Conservation (phyloP, 2,797 vertebrate species). For the Decapterus maruadsi region DNA sequence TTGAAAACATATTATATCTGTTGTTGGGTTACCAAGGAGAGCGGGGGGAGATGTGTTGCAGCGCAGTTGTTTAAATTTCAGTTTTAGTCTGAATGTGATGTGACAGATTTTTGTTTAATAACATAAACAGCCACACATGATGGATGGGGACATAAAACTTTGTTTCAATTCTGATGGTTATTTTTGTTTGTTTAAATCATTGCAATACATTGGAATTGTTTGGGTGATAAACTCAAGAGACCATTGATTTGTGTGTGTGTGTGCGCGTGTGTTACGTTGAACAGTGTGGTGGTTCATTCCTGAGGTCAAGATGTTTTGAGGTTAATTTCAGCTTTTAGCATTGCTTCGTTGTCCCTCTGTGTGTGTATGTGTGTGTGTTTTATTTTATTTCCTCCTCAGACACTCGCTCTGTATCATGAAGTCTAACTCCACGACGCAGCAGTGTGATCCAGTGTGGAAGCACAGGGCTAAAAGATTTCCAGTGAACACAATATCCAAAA, state of each 20-base stretch:
- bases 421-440: neutral
- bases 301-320: neutral
- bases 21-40: neutral
- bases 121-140: too few species aligned
- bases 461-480: conserved; percentile 53
- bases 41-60: neutral
- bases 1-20: neutral
- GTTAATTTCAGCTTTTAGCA: neutral
- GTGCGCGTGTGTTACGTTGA: neutral
- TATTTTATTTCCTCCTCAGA: neutral
- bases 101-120: too few species aligned
- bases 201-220: neutral
- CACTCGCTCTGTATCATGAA: neutral
- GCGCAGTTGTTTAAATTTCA: neutral
- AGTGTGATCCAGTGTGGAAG: conserved; percentile 6
- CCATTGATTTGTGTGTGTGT: neutral
- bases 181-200: neutral
- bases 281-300: neutral
- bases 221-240: neutral
- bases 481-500: conserved; percentile 72
- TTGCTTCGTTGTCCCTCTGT: neutral
- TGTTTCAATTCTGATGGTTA: neutral
- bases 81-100: neutral
- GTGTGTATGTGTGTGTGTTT: neutral
- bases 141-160: too few species aligned